A percentile compares a stretch with the other conserved stretches of the same genome.
These are phyloP conservation scores for Ataeniobius toweri DNA, from an alignment of 2,797 vertebrate species.

Conservation along the genomic window DNA sequence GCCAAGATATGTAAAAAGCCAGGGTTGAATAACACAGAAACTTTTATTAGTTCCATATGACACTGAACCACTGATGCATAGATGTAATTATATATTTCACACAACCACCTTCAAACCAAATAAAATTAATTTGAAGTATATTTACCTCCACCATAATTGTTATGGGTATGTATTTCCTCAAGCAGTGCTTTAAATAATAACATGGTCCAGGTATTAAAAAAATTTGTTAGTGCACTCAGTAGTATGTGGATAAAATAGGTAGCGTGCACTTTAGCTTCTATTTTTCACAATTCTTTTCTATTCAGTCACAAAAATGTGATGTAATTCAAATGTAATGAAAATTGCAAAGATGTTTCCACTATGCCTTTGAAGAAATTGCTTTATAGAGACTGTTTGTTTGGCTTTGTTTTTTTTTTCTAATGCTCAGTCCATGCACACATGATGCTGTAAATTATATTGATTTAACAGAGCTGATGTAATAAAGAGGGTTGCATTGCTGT, in stretches of 20 bases:
- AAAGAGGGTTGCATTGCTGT: conserved; percentile 5
- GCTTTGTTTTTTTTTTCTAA: conserved; percentile 17
- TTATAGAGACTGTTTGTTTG: not conserved
- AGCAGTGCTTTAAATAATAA: not conserved
- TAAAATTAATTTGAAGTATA: not conserved
- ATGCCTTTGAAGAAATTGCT: conserved; percentile 18
- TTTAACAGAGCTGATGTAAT: conserved; percentile 34
- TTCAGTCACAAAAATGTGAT: not conserved
- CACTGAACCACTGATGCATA: not conserved
- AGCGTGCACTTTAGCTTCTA: not conserved
- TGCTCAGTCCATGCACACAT: conserved; percentile 21
- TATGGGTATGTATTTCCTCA: not conserved
- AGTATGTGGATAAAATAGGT: not conserved
- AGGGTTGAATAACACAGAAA: conserved; percentile 26
- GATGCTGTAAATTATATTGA: conserved; percentile 1
- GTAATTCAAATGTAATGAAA: conserved; percentile 40
- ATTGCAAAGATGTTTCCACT: conserved; percentile 27
- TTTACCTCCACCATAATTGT: not conserved
- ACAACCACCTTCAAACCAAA: not conserved
- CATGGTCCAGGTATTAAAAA: not conserved
- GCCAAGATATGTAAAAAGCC: conserved; percentile 29
- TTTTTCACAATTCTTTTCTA: not conserved
- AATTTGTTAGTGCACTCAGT: not conserved
- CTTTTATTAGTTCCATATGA: conserved; percentile 32
- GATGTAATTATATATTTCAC: not conserved